Conservation (phyloP, 2,113 vertebrate genomes). For the Paedocypris sp. region DNA sequence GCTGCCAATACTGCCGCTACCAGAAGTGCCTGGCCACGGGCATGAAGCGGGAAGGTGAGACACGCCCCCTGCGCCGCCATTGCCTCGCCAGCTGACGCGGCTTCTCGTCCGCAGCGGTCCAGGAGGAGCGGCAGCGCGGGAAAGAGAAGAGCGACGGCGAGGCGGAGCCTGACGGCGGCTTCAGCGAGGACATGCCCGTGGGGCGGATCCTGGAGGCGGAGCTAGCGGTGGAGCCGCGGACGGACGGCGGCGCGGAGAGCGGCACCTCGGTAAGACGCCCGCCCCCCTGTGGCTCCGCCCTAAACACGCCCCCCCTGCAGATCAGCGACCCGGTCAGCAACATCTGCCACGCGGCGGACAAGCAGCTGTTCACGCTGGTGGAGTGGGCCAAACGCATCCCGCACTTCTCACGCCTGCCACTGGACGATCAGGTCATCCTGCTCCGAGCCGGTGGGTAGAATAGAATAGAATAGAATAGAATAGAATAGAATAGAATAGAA, state of each 20-base stretch:
- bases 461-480: too few relatives aligned
- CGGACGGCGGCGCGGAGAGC: slow-evolving; percentile 68
- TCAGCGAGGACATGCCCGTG: slow-evolving; percentile 88
- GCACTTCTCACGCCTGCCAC: slow-evolving; percentile 80
- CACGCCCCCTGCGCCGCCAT: too few relatives aligned
- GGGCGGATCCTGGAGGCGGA: slow-evolving; percentile 92
- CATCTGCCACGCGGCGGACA: slow-evolving; percentile 91
- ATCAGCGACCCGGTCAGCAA: slow-evolving; percentile 93
- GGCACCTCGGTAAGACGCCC: slow-evolving; percentile 79
- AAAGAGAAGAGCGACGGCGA: slow-evolving; percentile 78
- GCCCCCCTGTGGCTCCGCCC: too few relatives aligned
- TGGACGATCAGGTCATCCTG: slow-evolving; percentile 93
- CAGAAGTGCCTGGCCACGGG: slow-evolving; percentile 73
- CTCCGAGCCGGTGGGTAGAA: slow-evolving; percentile 79
- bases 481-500: too few relatives aligned
- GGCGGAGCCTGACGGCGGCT: slow-evolving; percentile 64
- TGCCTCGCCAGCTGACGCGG: neutral
- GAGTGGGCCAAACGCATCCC: slow-evolving; percentile 96
- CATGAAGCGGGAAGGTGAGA: slow-evolving; percentile 77
- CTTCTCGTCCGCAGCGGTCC: slow-evolving; percentile 66
- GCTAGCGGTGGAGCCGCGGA: slow-evolving; percentile 87
- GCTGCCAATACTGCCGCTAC: slow-evolving; percentile 73
- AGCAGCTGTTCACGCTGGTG: slow-evolving; percentile 89
- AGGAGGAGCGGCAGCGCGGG: slow-evolving; percentile 88
- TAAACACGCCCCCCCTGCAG: slow-evolving; percentile 43